Conservation (phyloP, 2,113 vertebrate species). For the Callopanchax toddi region DNA sequence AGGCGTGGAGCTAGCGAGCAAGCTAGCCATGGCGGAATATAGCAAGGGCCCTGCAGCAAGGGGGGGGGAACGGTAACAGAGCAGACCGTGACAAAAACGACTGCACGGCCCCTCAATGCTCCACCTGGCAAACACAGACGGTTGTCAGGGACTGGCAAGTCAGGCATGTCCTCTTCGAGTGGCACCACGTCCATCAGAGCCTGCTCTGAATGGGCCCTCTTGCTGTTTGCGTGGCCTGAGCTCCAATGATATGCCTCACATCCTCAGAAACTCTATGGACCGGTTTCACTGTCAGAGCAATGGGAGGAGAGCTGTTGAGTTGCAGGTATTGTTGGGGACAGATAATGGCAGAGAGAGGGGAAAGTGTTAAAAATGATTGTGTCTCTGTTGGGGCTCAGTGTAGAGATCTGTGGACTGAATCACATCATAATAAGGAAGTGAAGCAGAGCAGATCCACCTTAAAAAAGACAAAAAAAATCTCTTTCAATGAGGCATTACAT, state of each 20-base stretch:
- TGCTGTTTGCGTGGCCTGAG: constrained; percentile 78
- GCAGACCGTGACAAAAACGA: constrained; percentile 78
- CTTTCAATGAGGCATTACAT: constrained; percentile 70
- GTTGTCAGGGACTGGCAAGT: constrained; percentile 90
- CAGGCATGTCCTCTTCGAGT: constrained; percentile 91
- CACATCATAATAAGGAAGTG: constrained; percentile 84
- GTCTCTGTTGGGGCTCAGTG: constrained; percentile 79
- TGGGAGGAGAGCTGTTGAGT: constrained; percentile 74
- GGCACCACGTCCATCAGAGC: constrained; percentile 83
- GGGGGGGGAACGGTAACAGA: constrained; percentile 65
- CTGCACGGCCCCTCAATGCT: constrained; percentile 83
- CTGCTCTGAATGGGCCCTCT: constrained; percentile 82
- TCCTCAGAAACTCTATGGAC: constrained; percentile 81
- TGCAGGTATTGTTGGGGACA: constrained; percentile 70
- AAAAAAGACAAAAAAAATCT: no score
- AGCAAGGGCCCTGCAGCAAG: constrained; percentile 71
- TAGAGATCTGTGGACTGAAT: constrained; percentile 77
- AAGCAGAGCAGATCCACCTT: constrained; percentile 67
- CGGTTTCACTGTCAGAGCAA: constrained; percentile 70
- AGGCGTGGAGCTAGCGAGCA: constrained; percentile 75
- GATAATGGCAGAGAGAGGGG: constrained; percentile 70
- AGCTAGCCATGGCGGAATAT: constrained; percentile 70
- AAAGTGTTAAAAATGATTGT: constrained; percentile 81
- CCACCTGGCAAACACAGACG: constrained; percentile 85
- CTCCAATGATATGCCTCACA: constrained; percentile 86